Percentiles rank a stretch among this genome's conserved stretches.
Conservation (phyloP, 2,797 vertebrate genomes). For the Streptopelia turtur region DNA sequence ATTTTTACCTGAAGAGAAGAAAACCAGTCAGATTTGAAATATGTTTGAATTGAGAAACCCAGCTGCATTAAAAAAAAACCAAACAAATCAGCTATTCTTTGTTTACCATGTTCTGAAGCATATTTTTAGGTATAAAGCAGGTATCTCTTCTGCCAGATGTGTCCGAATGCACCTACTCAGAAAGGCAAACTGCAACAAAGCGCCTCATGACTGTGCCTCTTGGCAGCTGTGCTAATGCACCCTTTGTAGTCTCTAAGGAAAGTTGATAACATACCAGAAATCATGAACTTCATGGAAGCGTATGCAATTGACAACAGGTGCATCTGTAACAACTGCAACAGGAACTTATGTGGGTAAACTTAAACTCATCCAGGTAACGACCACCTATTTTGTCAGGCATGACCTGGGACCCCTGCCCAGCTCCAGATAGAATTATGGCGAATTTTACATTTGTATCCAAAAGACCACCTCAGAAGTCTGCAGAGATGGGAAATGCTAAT, state of each 20-base stretch:
- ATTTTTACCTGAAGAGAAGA: neutral
- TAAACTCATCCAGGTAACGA: neutral
- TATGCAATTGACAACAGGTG: rapidly evolving
- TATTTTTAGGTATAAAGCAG: neutral
- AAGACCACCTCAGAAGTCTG: neutral
- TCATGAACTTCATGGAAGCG: neutral
- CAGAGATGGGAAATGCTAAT: neutral
- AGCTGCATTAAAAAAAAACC: neutral
- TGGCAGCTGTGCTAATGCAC: neutral
- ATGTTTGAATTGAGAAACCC: neutral
- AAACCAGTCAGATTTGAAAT: neutral
- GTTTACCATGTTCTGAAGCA: neutral
- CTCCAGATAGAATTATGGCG: neutral
- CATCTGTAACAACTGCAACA: neutral
- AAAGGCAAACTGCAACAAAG: neutral
- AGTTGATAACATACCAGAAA: neutral
- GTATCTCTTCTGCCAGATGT: neutral
- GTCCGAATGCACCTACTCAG: neutral
- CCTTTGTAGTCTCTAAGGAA: neutral
- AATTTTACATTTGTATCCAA: neutral
- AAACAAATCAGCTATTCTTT: neutral
- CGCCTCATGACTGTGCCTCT: neutral
- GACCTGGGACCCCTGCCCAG: neutral
- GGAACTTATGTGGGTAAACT: neutral
- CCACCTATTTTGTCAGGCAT: neutral